Evolutionary conservation across 1,140 invertebrate genomes (phyloP).

Genomic region (Melanaphis sacchari): DNA sequence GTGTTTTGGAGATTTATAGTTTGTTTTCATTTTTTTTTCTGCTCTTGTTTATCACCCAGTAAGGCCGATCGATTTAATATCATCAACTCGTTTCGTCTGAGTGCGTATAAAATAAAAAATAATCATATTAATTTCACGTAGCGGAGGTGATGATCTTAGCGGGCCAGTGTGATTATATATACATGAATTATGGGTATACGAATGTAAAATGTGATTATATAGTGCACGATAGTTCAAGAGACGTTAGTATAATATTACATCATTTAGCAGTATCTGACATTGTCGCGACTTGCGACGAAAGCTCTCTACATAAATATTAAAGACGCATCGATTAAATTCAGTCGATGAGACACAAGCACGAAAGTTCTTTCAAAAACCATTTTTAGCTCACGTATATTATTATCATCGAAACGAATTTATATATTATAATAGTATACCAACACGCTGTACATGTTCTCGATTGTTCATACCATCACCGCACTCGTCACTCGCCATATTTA

Average conservation of each 20-base stretch:
- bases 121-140: background rate
- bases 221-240: background rate
- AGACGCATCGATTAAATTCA: background rate
- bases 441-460: background rate
- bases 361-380: background rate
- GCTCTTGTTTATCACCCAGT: background rate
- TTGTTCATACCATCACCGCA: background rate
- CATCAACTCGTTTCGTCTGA: background rate
- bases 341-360: background rate
- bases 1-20: background rate
- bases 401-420: background rate
- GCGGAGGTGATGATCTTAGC: no score
- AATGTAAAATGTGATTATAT: background rate
- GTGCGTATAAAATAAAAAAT: background rate
- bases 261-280: background rate
- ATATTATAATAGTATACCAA: background rate
- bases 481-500: background rate
- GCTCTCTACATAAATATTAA: background rate
- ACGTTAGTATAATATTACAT: background rate
- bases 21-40: background rate
- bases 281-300: background rate
- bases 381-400: background rate
- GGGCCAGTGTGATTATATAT: background rate
- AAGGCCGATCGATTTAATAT: background rate
- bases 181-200: background rate